Base-by-base conservation (phyloP, 2,113 vertebrate species). In the Heterotis niloticus region DNA sequence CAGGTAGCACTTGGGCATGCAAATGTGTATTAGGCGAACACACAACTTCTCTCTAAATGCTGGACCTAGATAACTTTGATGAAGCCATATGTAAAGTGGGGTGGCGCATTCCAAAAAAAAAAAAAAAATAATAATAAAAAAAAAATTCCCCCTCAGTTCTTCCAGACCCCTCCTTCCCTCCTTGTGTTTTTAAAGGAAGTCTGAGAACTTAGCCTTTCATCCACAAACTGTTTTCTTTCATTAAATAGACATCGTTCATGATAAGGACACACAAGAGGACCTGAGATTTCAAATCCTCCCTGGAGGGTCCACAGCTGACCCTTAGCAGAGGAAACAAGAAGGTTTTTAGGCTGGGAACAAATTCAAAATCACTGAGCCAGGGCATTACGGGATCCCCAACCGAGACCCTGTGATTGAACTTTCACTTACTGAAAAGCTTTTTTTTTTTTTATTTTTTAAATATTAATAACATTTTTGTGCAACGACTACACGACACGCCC, bases 161-260 rank as follows among this genome's bases (percentile, higher is more conserved):
- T 11, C 51, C 20, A 34, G 34, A 23, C 24, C 59, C 23, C 23
- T 44, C 34, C 18, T 59, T 7, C 57, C 16, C 34, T 18, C 7
- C n/a, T 56, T 51, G 26, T 66, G 44, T 66, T 76, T 76, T 77
- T 44, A 44, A 56, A 23, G 23, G 74, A 76, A 67, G 79, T 80
- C 62, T 34, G 20, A 24, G 13, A 18, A 73, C 23, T 62, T 57
- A n/a, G 64, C 64, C 70, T 62, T 51, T 62, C 1, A 3, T 14
- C 60, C 18, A 28, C 56, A 75, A 29, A 59, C 28, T 23, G 18
- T 59, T 78, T 71, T 70, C 51, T 62, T 78, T 75, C 64, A 78
- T 69, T 75, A 81, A 20, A 66, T 57, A 72, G 66, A 64, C 57
- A 28, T 44, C 10, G 9, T 18, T 23, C 56, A 64, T 34, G 54